Base-by-base conservation (phyloP, 2,888 invertebrate species). In the Drosophila nr. perissopoda region DNA sequence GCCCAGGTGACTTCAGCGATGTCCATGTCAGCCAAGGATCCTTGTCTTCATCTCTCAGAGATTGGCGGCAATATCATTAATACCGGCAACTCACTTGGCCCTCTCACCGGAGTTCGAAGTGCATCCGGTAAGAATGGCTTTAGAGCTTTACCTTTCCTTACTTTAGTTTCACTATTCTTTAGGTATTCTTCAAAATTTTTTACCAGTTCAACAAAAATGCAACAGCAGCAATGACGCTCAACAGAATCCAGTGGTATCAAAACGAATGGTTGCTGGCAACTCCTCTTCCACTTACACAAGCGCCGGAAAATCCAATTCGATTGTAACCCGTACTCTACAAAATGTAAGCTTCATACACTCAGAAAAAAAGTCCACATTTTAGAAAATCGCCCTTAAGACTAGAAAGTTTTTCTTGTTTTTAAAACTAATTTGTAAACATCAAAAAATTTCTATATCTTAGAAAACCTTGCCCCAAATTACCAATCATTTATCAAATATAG, bases 311-410 rank as follows among this genome's bases (percentile, higher is more conserved):
- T 70, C 91, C n/a, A 85, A 91, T 73, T 73, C 91, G 73, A 87
- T 92, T 78, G 75, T 83, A 4, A 87, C 91, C 60, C 91, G 93
- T 77, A 89, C 92, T 73, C 88, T 93, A 62, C 92, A 93, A 91
- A 93, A 93, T 91, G 93, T 93, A 87, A 90, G 87, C 8, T 58
- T 2, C 4, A 25, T 8, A 25, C 45, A 8, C 21, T 45, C 16
- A 16, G 8, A 45, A 25, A 16, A 38, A 21, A 16, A 21, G 7
- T 2, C 4, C 8, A 4, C 6, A 1, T 7, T 45, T 45, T 21
- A 21, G 42, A 13, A 42, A 21, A 13, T 42, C 13, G 5, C 13
- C 6, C 6, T 6, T 21, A 21, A 21, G 11, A 11, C 11, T 1
- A n/a, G n/a, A 11, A n/a, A n/a, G n/a, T n/a, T 42, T 2, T n/a